Conservation (phyloP, 2,888 invertebrate species). For the Agriotes lineatus region DNA sequence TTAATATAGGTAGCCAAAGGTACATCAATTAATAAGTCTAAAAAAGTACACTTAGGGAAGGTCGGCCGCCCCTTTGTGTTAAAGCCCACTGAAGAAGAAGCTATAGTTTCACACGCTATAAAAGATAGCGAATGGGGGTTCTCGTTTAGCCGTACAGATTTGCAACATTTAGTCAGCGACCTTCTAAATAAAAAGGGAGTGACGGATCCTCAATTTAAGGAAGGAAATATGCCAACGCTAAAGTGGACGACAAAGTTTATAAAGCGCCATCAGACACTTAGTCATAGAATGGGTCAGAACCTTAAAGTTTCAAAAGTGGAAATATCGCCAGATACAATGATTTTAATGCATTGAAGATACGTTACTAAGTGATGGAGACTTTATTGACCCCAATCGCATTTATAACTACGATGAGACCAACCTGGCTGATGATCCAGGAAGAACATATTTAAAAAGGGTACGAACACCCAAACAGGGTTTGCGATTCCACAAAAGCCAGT, state of each 20-base stretch:
- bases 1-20: background rate
- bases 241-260: background rate
- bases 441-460: background rate
- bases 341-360: background rate
- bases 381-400: background rate
- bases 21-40: background rate
- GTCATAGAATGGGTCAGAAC: background rate
- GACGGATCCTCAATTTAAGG: background rate
- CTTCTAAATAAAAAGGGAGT: background rate
- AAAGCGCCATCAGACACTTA: background rate
- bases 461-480: background rate
- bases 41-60: background rate
- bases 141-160: background rate
- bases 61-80: background rate
- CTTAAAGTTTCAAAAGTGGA: background rate
- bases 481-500: background rate
- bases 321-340: too few relatives aligned
- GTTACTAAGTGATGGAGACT: background rate
- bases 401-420: slow-evolving; percentile 6
- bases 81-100: background rate
- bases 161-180: background rate
- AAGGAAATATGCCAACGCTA: slow-evolving; percentile 24
- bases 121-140: slow-evolving; percentile 9
- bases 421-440: background rate
- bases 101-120: background rate